These are phyloP conservation scores for Etia nguti DNA, from an alignment of 2,113 vertebrate species.

Conservation along the genomic window DNA sequence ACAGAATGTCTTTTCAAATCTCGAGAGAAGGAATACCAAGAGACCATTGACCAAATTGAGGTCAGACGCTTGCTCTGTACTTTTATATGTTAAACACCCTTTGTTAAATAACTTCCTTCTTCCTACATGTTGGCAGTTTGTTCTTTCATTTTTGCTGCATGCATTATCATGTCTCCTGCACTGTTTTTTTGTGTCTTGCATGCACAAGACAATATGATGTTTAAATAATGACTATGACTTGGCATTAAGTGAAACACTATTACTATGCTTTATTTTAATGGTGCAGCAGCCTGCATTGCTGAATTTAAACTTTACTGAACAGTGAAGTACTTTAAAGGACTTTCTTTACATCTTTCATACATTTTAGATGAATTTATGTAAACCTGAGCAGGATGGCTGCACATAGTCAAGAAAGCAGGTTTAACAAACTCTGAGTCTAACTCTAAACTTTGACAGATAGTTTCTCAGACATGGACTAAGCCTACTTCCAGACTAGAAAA, in stretches of 20 bases:
- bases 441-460: background rate
- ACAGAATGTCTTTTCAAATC: conserved; percentile 94
- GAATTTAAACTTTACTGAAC: background rate
- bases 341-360: background rate
- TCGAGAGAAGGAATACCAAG: conserved; percentile 95
- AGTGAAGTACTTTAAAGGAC: background rate
- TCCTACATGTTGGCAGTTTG: background rate
- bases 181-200: background rate
- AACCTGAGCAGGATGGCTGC: background rate
- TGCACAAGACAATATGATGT: background rate
- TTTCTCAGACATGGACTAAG: background rate
- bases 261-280: background rate
- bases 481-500: background rate
- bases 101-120: background rate
- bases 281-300: background rate
- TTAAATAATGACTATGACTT: background rate
- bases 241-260: background rate
- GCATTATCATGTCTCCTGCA: background rate
- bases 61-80: conserved; percentile 58
- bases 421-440: background rate
- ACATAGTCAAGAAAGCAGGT: background rate
- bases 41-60: conserved; percentile 98
- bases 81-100: background rate
- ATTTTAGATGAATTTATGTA: background rate
- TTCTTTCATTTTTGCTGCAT: background rate